Percentiles rank a stretch among this genome's conserved stretches.
These are phyloP conservation scores for Athetis lepigone DNA, from an alignment of 2,888 invertebrate species.

Conservation along the genomic window DNA sequence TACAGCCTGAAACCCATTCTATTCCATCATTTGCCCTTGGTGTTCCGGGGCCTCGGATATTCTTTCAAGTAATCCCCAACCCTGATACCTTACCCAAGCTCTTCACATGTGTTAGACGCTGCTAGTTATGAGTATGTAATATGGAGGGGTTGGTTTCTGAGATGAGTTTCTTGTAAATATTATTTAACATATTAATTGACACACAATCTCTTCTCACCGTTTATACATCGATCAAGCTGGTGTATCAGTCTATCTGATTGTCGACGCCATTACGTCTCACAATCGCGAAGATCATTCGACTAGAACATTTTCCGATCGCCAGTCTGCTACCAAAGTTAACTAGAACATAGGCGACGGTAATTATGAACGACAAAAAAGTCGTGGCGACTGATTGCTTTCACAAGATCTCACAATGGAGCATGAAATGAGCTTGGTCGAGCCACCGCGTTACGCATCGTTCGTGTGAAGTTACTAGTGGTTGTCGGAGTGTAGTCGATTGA, in stretches of 20 bases:
- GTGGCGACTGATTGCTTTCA: constrained; percentile 80
- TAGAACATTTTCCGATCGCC: constrained; percentile 61
- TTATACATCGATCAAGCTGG: constrained; percentile 16
- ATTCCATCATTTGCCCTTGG: too few species aligned
- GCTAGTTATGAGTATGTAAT: too few species aligned
- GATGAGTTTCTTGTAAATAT: too few species aligned
- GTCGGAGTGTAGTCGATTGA: constrained; percentile 33
- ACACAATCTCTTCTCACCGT: neutral
- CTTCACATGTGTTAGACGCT: too few species aligned
- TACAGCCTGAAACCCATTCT: too few species aligned
- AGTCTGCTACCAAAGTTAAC: constrained; percentile 63
- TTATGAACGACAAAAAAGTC: constrained; percentile 77
- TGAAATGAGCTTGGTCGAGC: constrained; percentile 84
- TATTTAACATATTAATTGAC: too few species aligned
- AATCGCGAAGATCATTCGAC: constrained; percentile 54
- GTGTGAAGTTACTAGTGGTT: constrained; percentile 45
- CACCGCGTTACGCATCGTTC: constrained; percentile 85
- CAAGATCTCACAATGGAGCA: constrained; percentile 84
- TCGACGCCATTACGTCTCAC: constrained; percentile 59
- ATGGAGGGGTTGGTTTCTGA: too few species aligned
- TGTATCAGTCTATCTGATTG: constrained; percentile 50
- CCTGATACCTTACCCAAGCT: too few species aligned
- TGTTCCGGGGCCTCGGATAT: too few species aligned
- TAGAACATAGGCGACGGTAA: constrained; percentile 77
- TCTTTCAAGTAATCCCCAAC: too few species aligned